Percentiles rank a stretch among this genome's conserved stretches.
phyloP scores from a whole-genome alignment of 2,888 invertebrate genomes.

The Pandemis cinnamomeana region DNA sequence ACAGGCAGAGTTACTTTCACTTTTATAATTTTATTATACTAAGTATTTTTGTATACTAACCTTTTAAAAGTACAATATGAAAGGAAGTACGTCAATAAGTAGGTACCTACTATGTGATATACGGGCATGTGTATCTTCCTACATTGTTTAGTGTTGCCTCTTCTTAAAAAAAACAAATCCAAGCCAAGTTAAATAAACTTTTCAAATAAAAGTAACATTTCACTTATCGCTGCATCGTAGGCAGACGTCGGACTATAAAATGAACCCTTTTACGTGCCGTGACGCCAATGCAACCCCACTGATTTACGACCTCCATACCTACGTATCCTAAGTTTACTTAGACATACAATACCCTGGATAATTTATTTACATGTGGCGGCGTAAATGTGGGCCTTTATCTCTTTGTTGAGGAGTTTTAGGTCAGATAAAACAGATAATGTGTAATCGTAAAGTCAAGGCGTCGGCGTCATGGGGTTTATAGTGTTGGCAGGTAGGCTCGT shows the following conservation, averaged over 20 bases:
- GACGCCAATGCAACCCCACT: constrained; percentile 67
- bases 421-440: constrained; percentile 80
- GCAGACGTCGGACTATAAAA: constrained; percentile 67
- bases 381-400: constrained; percentile 78
- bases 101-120: too few species aligned
- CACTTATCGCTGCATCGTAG: constrained; percentile 68
- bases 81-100: too few species aligned
- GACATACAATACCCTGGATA: constrained; percentile 74
- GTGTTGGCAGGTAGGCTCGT: constrained; percentile 54
- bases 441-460: constrained; percentile 70
- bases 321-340: constrained; percentile 70
- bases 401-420: constrained; percentile 75
- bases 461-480: constrained; percentile 70
- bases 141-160: not conserved
- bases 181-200: constrained; percentile 23
- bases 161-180: constrained; percentile 11
- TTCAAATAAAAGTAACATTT: constrained; percentile 40
- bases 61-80: too few species aligned
- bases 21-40: too few species aligned
- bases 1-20: too few species aligned
- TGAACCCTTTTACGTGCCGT: constrained; percentile 63
- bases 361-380: constrained; percentile 77
- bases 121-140: too few species aligned
- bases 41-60: too few species aligned
- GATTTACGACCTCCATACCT: constrained; percentile 71